Percentiles rank a stretch among this genome's conserved stretches.
Conservation (phyloP, 1,140 invertebrate genomes). For the Lethrus apterus region DNA sequence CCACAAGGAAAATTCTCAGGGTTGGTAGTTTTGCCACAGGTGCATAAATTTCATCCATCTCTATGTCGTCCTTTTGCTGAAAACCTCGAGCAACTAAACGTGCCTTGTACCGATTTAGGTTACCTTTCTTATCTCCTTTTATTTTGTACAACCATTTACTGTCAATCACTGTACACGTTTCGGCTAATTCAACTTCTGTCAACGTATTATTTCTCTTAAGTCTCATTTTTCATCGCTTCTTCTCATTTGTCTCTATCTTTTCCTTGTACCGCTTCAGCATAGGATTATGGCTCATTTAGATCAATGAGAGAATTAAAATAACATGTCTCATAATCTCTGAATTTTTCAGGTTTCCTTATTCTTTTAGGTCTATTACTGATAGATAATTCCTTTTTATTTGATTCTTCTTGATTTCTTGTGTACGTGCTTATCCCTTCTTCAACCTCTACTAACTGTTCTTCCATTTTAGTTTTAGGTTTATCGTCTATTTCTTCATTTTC, state of each 20-base stretch:
- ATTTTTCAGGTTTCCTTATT: too few relatives aligned
- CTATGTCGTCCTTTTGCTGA: slow-evolving; percentile 26
- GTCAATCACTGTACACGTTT: not conserved
- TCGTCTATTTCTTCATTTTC: too few relatives aligned
- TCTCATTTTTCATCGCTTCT: slow-evolving; percentile 31
- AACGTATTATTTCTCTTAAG: slow-evolving; percentile 32
- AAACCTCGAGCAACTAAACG: slow-evolving; percentile 40
- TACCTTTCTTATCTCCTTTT: slow-evolving; percentile 10
- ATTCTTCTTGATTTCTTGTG: too few relatives aligned
- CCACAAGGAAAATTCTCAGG: slow-evolving; percentile 30
- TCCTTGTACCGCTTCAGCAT: slow-evolving; percentile 10
- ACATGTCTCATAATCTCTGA: too few relatives aligned
- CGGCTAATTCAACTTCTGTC: slow-evolving; percentile 19
- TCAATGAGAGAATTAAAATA: too few relatives aligned
- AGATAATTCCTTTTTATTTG: too few relatives aligned
- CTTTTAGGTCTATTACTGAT: too few relatives aligned
- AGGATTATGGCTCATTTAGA: slow-evolving; percentile 7
- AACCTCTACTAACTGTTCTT: too few relatives aligned
- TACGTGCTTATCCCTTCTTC: too few relatives aligned
- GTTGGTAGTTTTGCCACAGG: slow-evolving; percentile 30
- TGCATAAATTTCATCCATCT: slow-evolving; percentile 30
- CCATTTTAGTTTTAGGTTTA: too few relatives aligned
- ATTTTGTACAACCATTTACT: slow-evolving; percentile 13
- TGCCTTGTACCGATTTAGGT: slow-evolving; percentile 29
- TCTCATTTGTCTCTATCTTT: slow-evolving; percentile 26